A percentile compares a stretch with the other conserved stretches of the same genome.
Evolutionary conservation across 2,113 vertebrate species (phyloP).

Genomic region (Myrmecobius fasciatus): DNA sequence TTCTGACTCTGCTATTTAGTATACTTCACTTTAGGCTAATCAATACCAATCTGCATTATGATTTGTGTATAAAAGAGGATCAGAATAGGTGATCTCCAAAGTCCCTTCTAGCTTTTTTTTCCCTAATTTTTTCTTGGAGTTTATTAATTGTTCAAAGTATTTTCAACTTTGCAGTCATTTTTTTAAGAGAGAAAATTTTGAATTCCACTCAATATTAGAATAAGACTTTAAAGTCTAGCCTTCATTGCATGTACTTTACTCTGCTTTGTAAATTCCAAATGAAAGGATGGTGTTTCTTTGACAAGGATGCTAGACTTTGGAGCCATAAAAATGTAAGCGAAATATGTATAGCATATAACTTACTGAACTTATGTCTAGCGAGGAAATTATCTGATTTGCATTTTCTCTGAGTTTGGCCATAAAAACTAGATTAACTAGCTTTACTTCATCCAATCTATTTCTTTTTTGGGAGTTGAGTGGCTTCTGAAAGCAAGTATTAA

Average conservation of each 20-base stretch:
- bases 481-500: conserved; percentile 17
- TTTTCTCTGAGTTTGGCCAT: conserved; percentile 33
- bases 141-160: conserved; percentile 41
- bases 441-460: conserved; percentile 50
- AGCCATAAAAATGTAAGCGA: conserved; percentile 33
- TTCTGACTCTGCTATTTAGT: not conserved
- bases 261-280: conserved; percentile 46
- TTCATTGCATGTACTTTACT: not conserved
- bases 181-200: conserved; percentile 30
- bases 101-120: not conserved
- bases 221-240: not conserved
- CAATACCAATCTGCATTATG: not conserved
- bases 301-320: not conserved
- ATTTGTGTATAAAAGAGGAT: not conserved
- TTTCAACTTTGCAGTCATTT: conserved; percentile 25
- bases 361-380: conserved; percentile 30
- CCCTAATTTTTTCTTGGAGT: conserved; percentile 29
- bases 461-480: not conserved
- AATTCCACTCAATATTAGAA: conserved; percentile 40
- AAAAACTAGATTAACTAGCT: conserved; percentile 60
- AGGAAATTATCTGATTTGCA: conserved; percentile 35
- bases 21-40: not conserved
- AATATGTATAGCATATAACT: conserved; percentile 35
- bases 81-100: not conserved
- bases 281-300: conserved; percentile 18